These are phyloP conservation scores for Homalodisca vitripennis DNA, from an alignment of 1,140 invertebrate species.

Conservation along the genomic window DNA sequence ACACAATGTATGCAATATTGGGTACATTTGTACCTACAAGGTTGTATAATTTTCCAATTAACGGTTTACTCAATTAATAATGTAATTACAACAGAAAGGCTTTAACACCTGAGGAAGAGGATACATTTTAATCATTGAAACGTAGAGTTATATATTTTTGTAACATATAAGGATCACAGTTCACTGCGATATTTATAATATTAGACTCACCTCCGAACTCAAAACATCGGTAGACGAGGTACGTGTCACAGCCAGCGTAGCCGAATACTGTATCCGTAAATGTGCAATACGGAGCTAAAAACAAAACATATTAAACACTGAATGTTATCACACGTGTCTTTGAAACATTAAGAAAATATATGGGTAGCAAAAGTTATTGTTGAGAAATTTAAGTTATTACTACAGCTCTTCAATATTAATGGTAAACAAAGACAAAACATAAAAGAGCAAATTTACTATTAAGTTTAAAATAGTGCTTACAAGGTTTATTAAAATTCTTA, in stretches of 20 bases:
- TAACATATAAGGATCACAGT: too few relatives aligned
- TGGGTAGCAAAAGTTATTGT: neutral
- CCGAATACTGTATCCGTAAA: slow-evolving; percentile 1
- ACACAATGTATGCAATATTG: too few relatives aligned
- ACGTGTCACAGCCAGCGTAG: slow-evolving; percentile 3
- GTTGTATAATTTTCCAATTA: too few relatives aligned
- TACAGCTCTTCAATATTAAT: neutral
- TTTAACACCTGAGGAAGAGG: too few relatives aligned
- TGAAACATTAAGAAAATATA: neutral
- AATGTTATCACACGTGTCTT: neutral
- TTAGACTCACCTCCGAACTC: neutral
- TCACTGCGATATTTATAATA: too few relatives aligned
- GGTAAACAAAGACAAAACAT: neutral
- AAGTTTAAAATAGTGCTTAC: neutral
- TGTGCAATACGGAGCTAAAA: neutral
- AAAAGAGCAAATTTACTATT: neutral
- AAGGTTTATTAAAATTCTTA: neutral
- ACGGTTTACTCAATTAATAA: too few relatives aligned
- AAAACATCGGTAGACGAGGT: slow-evolving; percentile 2
- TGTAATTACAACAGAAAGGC: too few relatives aligned
- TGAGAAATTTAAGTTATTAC: neutral
- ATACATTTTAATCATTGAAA: too few relatives aligned
- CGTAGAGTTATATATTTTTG: too few relatives aligned
- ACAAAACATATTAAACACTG: neutral
- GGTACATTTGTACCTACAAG: too few relatives aligned